Conservation (phyloP, 2,888 invertebrate genomes). For the Oithona nana region DNA sequence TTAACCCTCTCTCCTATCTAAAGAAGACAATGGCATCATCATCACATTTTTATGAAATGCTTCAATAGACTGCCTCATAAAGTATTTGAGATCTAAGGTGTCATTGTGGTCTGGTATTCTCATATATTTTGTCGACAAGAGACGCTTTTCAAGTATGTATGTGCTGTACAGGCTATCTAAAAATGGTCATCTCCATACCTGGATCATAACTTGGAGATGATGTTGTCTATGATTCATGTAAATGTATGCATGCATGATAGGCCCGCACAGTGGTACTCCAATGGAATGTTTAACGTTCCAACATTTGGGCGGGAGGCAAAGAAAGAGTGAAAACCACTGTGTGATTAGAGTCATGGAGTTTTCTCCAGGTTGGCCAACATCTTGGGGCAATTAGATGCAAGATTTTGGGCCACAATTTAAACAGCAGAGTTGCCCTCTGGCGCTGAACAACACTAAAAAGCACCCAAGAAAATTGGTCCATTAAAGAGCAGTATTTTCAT, state of each 20-base stretch:
- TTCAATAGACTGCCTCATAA: background rate
- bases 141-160: too few relatives aligned
- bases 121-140: background rate
- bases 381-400: background rate
- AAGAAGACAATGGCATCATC: background rate
- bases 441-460: background rate
- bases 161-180: too few relatives aligned
- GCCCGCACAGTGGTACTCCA: too few relatives aligned
- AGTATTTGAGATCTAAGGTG: background rate
- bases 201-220: background rate
- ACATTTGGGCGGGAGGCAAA: too few relatives aligned
- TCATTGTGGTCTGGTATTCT: background rate
- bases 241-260: too few relatives aligned
- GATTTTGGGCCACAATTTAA: background rate
- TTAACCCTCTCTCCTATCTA: too few relatives aligned
- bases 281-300: too few relatives aligned
- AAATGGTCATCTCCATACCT: background rate
- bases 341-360: too few relatives aligned
- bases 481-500: background rate
- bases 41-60: background rate
- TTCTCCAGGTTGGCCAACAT: too few relatives aligned
- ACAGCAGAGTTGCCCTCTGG: background rate
- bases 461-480: background rate
- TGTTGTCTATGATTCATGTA: too few relatives aligned
- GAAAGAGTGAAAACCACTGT: too few relatives aligned